Evolutionary conservation across 2,888 invertebrate species (phyloP).

Genomic region (Caenorhabditis sinica): DNA sequence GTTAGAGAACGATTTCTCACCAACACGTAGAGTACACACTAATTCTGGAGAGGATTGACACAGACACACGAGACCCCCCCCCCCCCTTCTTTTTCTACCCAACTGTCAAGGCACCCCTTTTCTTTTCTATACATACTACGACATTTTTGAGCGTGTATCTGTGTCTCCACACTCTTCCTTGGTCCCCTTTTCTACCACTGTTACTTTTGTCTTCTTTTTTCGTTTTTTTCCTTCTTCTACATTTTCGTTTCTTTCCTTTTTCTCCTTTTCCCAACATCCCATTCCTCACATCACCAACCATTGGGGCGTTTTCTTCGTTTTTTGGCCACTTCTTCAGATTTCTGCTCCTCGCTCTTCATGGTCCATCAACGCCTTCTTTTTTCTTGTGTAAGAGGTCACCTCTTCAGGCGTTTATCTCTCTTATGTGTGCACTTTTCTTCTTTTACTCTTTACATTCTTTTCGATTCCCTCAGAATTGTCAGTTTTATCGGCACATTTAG

Average conservation of each 20-base stretch:
- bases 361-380: constrained; percentile 32
- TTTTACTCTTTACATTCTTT: constrained; percentile 2
- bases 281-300: background rate
- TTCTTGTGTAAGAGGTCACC: constrained; percentile 3
- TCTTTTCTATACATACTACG: constrained; percentile 36
- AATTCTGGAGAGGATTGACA: constrained; percentile 23
- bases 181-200: constrained; percentile 27
- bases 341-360: constrained; percentile 33
- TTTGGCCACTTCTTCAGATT: constrained; percentile 43
- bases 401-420: constrained; percentile 3
- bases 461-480: background rate
- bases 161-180: constrained; percentile 43
- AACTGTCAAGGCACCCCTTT: constrained; percentile 12
- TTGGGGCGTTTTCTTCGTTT: constrained; percentile 11
- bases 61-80: constrained; percentile 27
- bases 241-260: constrained; percentile 10
- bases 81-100: constrained; percentile 2
- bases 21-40: constrained; percentile 21
- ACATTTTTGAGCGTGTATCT: constrained; percentile 54
- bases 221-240: constrained; percentile 27
- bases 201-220: constrained; percentile 52
- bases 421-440: background rate
- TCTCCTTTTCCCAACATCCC: background rate
- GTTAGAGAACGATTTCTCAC: constrained; percentile 18
- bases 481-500: background rate